A percentile compares a stretch with the other conserved stretches of the same genome.
Evolutionary conservation across 2,888 invertebrate genomes (phyloP).

Genomic region (Phorcus lineatus): DNA sequence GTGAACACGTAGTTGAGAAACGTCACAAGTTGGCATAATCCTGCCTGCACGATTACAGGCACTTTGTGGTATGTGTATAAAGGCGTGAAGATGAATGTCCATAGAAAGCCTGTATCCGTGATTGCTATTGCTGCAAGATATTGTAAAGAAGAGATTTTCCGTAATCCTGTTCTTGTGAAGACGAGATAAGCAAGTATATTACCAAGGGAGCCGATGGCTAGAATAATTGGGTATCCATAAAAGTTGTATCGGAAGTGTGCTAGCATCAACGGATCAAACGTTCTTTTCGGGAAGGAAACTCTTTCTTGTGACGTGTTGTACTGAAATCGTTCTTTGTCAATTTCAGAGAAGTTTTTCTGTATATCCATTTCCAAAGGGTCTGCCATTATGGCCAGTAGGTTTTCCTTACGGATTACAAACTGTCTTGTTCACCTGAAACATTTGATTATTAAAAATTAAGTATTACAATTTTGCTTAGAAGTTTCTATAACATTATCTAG

Average conservation of each 20-base stretch:
- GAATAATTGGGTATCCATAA: slow-evolving; percentile 84
- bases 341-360: no score
- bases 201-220: slow-evolving; percentile 85
- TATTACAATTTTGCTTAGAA: no score
- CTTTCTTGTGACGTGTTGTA: no score
- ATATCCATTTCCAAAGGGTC: no score
- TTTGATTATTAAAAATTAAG: no score
- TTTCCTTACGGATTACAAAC: no score
- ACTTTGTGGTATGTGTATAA: slow-evolving; percentile 39
- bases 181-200: slow-evolving; percentile 85
- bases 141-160: slow-evolving; percentile 85
- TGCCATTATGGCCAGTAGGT: no score
- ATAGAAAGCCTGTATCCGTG: slow-evolving; percentile 85
- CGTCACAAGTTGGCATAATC: slow-evolving; percentile 84
- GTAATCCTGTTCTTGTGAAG: slow-evolving; percentile 84
- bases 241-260: slow-evolving; percentile 27
- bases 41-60: slow-evolving; percentile 69
- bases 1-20: slow-evolving; percentile 79
- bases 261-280: background rate
- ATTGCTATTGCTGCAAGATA: slow-evolving; percentile 86
- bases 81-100: slow-evolving; percentile 78
- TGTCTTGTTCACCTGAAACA: no score
- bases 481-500: no score
- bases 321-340: no score
- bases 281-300: background rate